Conservation (phyloP, 2,888 invertebrate species). For the Tenthredo notha region DNA sequence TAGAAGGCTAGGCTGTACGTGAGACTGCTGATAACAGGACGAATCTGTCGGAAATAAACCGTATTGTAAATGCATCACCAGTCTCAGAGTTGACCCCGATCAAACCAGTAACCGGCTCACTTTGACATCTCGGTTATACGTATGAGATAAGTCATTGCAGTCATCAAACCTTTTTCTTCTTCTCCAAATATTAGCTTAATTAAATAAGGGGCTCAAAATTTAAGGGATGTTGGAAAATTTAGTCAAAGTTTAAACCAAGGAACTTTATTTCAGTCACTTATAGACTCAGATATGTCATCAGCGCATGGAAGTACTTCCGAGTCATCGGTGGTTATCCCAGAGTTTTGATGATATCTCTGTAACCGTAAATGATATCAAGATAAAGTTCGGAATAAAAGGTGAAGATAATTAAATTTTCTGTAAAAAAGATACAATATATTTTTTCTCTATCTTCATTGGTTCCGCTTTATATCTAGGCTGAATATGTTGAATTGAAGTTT, state of each 20-base stretch:
- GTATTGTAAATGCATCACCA: conserved; percentile 49
- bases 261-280: too few species aligned
- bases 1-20: conserved; percentile 36
- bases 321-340: background rate
- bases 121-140: background rate
- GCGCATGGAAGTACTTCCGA: background rate
- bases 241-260: too few species aligned
- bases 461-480: background rate
- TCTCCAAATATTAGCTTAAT: background rate
- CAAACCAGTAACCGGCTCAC: background rate
- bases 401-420: background rate
- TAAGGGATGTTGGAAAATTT: too few species aligned
- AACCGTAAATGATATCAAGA: background rate
- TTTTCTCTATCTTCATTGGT: background rate
- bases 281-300: too few species aligned
- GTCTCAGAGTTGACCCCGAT: conserved; percentile 5
- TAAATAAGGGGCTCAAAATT: too few species aligned
- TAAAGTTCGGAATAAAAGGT: background rate
- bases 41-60: conserved; percentile 42
- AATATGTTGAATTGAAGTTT: background rate
- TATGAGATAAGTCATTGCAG: background rate
- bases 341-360: background rate
- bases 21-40: conserved; percentile 39
- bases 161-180: background rate
- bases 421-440: background rate